Evolutionary conservation across 1,140 invertebrate species (phyloP), one percentile per base, ranked within the genome.

Genomic region (Batillaria attramentaria): DNA sequence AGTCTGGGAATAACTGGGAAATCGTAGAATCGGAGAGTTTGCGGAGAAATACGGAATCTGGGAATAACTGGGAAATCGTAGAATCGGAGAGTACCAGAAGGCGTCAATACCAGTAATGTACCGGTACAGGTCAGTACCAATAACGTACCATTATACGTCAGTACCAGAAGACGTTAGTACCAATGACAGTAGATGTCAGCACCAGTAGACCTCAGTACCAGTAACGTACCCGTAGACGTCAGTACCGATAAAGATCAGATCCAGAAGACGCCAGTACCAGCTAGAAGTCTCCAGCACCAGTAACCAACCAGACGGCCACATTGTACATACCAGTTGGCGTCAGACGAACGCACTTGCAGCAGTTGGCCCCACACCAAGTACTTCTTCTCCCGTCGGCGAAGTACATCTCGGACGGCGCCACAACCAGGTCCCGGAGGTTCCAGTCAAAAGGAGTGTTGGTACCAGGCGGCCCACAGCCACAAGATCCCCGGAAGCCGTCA

Each of bases 401-500:
- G 39, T 81, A 79, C 20, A 70, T 80, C 65, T 83, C 72, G 73
- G 79, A 84, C 4, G 84, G 79, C 8, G 84, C 84, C 1, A 77
- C 79, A 16, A 84, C 80, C 37, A 74, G 79, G 2, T 80, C 60
- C 4, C 54, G 31, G 57, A 80, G 20, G 75, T 80, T 80, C 79
- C 79, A 79, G 42, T 42, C 24, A 35, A 84, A 85, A 37, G 84
- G 84, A 1, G 42, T 75, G 65, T 87, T 84, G 18, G 69, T 77
- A 60, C 57, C 77, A 1, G 79, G 65, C 2, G 68, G 77, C 24
- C 86, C 86, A 73, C 86, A 87, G 3, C 85, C 86, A 74, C 86
- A 86, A 8, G 86, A 84, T 4, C 85, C 85, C 33, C 84, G 84
- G 72, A 86, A 84, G 10, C 74, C 76, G 78, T 87, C 86, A 20